Base-by-base conservation (phyloP, 2,797 vertebrate species). In the Danio jaintianensis region DNA sequence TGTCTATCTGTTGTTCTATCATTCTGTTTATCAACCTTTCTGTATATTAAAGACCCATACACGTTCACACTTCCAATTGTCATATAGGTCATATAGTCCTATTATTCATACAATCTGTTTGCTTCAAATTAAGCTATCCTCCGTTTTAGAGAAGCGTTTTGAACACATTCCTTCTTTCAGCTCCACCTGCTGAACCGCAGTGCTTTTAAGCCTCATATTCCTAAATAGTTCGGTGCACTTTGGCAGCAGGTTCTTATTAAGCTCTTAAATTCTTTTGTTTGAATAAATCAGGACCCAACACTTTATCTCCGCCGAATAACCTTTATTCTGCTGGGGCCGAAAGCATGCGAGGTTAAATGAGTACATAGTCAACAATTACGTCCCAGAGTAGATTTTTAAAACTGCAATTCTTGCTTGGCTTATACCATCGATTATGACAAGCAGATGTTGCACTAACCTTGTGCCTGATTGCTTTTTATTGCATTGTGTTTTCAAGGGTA, bases 391-490 rank as follows among this genome's bases (percentile, higher is more conserved):
- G 82, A 77, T 66, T 82, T 59, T 74, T 7, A 82, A 80, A 69
- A 82, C 75, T 73, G 80, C 72, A 61, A 81, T 82, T 79, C 83
- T 85, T 59, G 85, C 85, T 86, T 86, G 86, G 82, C 74, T 87
- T 76, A 77, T 55, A 85, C 61, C 63, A 0, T 78, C 75, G 87
- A 89, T 90, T 90, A 89, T 89, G 76, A 86, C 85, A 86, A 86
- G 88, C 89, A 90, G 88, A 91, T 90, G 87, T 90, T 83, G 86
- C 85, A 86, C 89, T 87, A 88, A 84, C 84, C 82, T 85, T 81
- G 83, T 58, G 81, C 81, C 82, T 86, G 88, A 90, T 90, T 87
- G 86, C 78, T 75, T 88, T 87, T 88, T 86, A 85, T 87, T 90
- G 88, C 81, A 77, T 81, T 45, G 72, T 76, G 8, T 76, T 84